Evolutionary conservation across 2,888 invertebrate genomes (phyloP).

Genomic region (Eugnorisma glareosa): DNA sequence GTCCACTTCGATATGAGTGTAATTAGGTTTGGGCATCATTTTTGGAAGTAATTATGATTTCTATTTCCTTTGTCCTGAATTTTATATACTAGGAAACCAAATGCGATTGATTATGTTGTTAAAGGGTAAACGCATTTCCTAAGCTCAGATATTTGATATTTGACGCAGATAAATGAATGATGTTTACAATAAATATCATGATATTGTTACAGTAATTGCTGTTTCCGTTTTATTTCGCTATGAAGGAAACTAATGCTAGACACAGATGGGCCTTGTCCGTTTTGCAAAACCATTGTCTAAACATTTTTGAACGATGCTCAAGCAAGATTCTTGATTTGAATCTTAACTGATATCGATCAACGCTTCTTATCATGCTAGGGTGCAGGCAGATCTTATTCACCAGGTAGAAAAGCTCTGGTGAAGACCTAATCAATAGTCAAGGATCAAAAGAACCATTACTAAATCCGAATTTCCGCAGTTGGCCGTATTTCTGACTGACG

Average conservation of each 20-base stretch:
- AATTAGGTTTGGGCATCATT: constrained; percentile 31
- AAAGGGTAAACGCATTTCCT: background rate
- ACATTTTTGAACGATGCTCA: background rate
- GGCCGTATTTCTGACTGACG: constrained; percentile 19
- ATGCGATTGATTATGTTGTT: background rate
- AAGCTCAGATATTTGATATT: background rate
- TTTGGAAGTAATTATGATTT: constrained; percentile 33
- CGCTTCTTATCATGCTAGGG: background rate
- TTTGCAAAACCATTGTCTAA: constrained; percentile 5
- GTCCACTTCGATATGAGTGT: constrained; percentile 28
- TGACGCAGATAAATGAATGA: background rate
- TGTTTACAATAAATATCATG: background rate
- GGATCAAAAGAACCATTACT: constrained; percentile 27
- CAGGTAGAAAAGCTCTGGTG: background rate
- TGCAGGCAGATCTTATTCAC: background rate
- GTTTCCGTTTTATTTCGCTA: background rate
- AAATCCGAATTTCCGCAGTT: constrained; percentile 1
- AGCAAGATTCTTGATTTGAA: background rate
- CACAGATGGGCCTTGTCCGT: background rate
- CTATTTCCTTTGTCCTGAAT: constrained; percentile 19
- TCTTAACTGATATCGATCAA: background rate
- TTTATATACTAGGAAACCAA: constrained; percentile 8
- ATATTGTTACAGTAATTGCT: background rate
- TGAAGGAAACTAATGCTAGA: background rate
- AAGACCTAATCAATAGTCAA: constrained; percentile 3